Evolutionary conservation across 2,797 vertebrate genomes (phyloP), one percentile per base, ranked within the genome.

Genomic region (Melanotaenia trifasciata): DNA sequence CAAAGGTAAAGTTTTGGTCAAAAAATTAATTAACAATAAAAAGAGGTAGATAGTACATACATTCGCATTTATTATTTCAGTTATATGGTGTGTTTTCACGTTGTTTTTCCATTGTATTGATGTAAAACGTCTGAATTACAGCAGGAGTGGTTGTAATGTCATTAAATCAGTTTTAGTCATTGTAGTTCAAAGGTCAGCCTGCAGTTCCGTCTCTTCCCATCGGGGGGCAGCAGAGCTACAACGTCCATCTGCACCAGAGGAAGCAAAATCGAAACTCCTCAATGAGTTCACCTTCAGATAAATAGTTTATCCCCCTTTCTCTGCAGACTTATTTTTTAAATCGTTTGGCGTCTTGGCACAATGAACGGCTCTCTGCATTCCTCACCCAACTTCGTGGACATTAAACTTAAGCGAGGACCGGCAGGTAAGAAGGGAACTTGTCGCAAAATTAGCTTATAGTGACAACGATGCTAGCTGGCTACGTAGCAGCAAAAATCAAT

Each of bases 281-380:
- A 89, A 91, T 93, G 92, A 91, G 85, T 91, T 89, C 88, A 91
- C 88, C 85, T 90, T 89, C 87, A 78, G 36, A 78, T 70, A 58
- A 82, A 79, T 76, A 89, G 82, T 85, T 77, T 26, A 67, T n/a
- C 47, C 74, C 33, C 28, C 9, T 16, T 8, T 20, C 47, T 20
- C 24, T 0, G 57, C 38, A 59, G 24, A 40, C 56, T 58, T 36
- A 0, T 47, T 72, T 53, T 74, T 65, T 28, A 56, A 43, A 13
- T 26, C 16, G 1, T 13, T 22, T 24, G 56, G 26, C 0, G 45
- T 64, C 16, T 51, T 1, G 73, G 28, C 73, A 85, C 54, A 28
- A 95, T 95, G 94, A 94, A 94, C 67, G 93, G 94, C 67, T 92
- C 91, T 3, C 56, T 92, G 80, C 79, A 75, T 50, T 54, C 74